Percentiles rank a stretch among this genome's conserved stretches.
phyloP scores from a whole-genome alignment of 2,797 vertebrate genomes.

The Eupleurogrammus muticus region DNA sequence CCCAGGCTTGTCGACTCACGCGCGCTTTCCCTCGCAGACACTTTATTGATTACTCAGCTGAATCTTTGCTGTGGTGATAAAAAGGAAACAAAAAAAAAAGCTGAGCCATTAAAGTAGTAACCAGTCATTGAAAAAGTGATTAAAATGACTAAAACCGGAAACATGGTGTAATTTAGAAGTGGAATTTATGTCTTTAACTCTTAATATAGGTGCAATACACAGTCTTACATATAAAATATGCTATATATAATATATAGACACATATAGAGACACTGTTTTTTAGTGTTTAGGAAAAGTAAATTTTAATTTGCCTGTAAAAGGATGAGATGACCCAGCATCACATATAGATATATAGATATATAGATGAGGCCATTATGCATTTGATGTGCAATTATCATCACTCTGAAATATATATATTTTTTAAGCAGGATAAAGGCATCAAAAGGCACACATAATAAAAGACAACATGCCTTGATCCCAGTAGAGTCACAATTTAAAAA shows the following conservation, averaged over 20 bases:
- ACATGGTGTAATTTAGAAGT: neutral
- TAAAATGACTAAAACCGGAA: neutral
- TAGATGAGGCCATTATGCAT: neutral
- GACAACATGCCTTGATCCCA: slow-evolving; percentile 1
- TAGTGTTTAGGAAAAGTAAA: neutral
- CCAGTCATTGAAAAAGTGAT: neutral
- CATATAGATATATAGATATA: slow-evolving; percentile 19
- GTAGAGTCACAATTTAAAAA: slow-evolving; percentile 27
- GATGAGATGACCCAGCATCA: neutral
- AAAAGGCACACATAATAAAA: neutral
- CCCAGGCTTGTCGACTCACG: slow-evolving; percentile 42
- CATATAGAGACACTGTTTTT: neutral
- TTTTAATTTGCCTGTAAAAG: neutral
- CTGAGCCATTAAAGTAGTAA: slow-evolving; percentile 14
- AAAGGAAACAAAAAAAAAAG: neutral
- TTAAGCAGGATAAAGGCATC: slow-evolving; percentile 7
- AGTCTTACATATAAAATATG: neutral
- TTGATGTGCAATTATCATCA: too few relatives aligned
- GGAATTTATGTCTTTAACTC: neutral
- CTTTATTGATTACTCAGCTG: slow-evolving; percentile 61
- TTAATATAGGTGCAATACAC: neutral
- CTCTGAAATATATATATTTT: too few relatives aligned
- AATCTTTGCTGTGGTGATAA: slow-evolving; percentile 13
- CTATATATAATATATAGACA: too few relatives aligned
- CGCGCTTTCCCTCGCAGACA: slow-evolving; percentile 28